Conservation (phyloP, 2,888 invertebrate species). For the Lepeophtheirus nordmannii region DNA sequence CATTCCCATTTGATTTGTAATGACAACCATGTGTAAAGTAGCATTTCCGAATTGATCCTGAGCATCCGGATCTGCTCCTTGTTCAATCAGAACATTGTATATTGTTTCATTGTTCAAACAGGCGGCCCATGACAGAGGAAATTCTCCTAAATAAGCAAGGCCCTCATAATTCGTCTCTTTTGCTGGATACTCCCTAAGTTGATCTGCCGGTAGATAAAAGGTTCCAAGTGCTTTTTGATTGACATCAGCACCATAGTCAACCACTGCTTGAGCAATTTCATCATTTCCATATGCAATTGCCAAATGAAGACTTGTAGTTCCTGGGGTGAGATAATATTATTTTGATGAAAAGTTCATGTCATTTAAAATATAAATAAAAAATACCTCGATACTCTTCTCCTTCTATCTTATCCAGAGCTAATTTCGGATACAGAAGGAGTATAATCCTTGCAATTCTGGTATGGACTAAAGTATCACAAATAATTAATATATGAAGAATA, state of each 20-base stretch:
- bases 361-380: constrained; percentile 7
- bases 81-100: constrained; percentile 81
- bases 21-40: constrained; percentile 98
- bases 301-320: constrained; percentile 81
- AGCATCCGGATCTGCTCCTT: constrained; percentile 84
- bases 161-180: constrained; percentile 87
- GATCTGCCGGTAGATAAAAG: constrained; percentile 89
- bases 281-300: constrained; percentile 94
- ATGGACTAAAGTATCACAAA: constrained; percentile 71
- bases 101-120: constrained; percentile 93
- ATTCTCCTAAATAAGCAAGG: constrained; percentile 90
- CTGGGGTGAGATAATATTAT: constrained; percentile 35
- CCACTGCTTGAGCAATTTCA: constrained; percentile 77
- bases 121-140: constrained; percentile 91
- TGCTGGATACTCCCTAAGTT: constrained; percentile 59
- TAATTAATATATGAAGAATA: constrained; percentile 79
- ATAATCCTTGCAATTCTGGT: constrained; percentile 71
- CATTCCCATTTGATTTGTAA: constrained; percentile 94
- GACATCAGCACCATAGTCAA: constrained; percentile 79
- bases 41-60: constrained; percentile 91
- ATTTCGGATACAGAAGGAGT: constrained; percentile 73
- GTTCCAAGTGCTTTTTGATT: constrained; percentile 42
- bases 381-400: constrained; percentile 38
- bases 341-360: not conserved
- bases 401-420: constrained; percentile 84